A percentile compares a stretch with the other conserved stretches of the same genome.
Evolutionary conservation across 2,888 invertebrate genomes (phyloP).

Genomic region (Cremastinae sp.): DNA sequence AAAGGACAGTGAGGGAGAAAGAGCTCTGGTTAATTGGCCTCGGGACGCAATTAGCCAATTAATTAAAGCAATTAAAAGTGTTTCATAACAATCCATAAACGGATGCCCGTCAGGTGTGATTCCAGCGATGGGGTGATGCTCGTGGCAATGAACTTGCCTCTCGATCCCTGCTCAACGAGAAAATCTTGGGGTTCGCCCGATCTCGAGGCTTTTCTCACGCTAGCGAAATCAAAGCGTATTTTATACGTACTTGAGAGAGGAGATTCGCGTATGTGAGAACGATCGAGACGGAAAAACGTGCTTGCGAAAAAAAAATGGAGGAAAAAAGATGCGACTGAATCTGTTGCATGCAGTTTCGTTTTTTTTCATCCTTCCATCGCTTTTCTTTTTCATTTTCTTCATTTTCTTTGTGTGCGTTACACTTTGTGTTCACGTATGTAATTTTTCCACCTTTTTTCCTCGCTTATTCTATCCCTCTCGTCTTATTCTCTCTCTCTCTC

Average conservation of each 20-base stretch:
- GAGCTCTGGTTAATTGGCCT: slow-evolving; percentile 65
- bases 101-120: slow-evolving; percentile 48
- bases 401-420: background rate
- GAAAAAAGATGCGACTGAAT: slow-evolving; percentile 51
- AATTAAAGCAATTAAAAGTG: slow-evolving; percentile 69
- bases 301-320: slow-evolving; percentile 47
- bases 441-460: slow-evolving; percentile 9
- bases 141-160: slow-evolving; percentile 69
- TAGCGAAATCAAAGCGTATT: slow-evolving; percentile 46
- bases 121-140: slow-evolving; percentile 40
- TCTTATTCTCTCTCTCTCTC: background rate
- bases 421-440: background rate
- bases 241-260: background rate
- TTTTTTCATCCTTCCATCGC: background rate
- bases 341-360: slow-evolving; percentile 37
- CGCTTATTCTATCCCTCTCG: background rate
- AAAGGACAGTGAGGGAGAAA: too few species aligned
- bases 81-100: slow-evolving; percentile 59
- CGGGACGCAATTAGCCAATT: slow-evolving; percentile 68
- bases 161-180: slow-evolving; percentile 26
- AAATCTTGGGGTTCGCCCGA: slow-evolving; percentile 33
- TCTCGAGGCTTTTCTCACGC: slow-evolving; percentile 67
- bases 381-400: background rate
- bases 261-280: background rate
- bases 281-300: slow-evolving; percentile 21